Base-by-base conservation (phyloP, 1,140 invertebrate genomes). In the Atta texana region DNA sequence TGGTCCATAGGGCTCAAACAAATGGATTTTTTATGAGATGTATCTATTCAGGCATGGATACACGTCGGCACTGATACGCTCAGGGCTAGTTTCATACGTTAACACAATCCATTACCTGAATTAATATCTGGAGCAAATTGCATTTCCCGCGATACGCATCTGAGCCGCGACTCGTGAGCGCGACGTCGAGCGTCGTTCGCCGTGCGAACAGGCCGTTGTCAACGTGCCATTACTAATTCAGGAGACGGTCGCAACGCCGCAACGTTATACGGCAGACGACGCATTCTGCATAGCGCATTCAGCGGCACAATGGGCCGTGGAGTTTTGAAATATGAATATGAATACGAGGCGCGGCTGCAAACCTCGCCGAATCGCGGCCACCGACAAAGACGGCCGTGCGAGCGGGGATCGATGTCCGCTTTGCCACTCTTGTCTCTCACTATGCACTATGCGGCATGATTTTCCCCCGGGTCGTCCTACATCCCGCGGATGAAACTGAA, bases 261-360 rank as follows among this genome's bases (percentile, higher is more conserved):
- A 92, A 92, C 92, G 91, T 93, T 92, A 89, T 92, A 93, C 89
- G 90, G 86, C 88, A 91, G 88, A 88, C 92, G 91, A 93, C 91
- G 91, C 89, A 92, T 91, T 92, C 90, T 92, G 92, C 92, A 92
- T 93, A 92, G 91, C 88, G 90, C 88, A 92, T 92, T 92, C 91
- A 92, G 71, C 88, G 87, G 86, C 89, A 93, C 92, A 93, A 93
- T 93, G 91, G 91, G 86, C 90, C 91, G 90, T 90, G 89, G 91
- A 93, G 92, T 93, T 93, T 92, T 93, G 91, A 93, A 93, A 92
- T 93, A 93, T 93, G 92, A 92, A 92, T 92, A 92, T 92, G 92
- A 93, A 93, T 92, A 92, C 49, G 31, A 85, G 66, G 82, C 75
- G 78, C 75, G 86, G 82, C 80, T 57, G 87, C 72, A 89, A 88